Percentiles rank a stretch among this genome's conserved stretches.
Evolutionary conservation across 2,113 vertebrate genomes (phyloP).

Genomic region (Heloderma charlesbogerti): DNA sequence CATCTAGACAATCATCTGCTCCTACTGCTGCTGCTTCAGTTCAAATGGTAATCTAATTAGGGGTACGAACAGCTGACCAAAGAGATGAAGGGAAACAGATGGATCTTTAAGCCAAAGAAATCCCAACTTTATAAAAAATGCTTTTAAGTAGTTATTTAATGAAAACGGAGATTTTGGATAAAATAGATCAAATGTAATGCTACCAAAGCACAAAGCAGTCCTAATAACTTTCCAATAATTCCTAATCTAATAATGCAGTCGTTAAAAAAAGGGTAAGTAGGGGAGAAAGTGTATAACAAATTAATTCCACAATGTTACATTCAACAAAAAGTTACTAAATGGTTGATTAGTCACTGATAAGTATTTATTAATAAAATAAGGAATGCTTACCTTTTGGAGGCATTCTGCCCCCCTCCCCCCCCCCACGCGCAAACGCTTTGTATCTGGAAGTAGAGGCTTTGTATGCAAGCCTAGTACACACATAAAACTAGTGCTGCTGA

Average conservation of each 20-base stretch:
- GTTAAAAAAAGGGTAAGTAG: neutral
- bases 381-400: neutral
- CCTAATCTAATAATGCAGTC: too few species aligned
- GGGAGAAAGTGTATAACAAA: neutral
- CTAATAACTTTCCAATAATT: constrained; percentile 22
- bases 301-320: neutral
- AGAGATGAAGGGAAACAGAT: constrained; percentile 43
- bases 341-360: neutral
- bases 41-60: constrained; percentile 40
- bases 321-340: neutral
- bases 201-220: neutral
- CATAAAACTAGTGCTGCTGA: neutral
- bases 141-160: constrained; percentile 1
- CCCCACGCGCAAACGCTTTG: neutral
- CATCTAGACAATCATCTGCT: constrained; percentile 49
- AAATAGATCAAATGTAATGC: constrained; percentile 12
- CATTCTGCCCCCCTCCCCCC: neutral
- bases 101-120: constrained; percentile 4
- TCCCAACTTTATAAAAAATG: constrained; percentile 33
- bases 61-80: constrained; percentile 7
- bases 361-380: neutral
- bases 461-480: too few species aligned
- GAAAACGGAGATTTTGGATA: constrained; percentile 40
- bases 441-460: neutral
- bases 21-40: constrained; percentile 24